phyloP scores from a whole-genome alignment of 1,140 invertebrate genomes.

The Saccostrea glomerata region DNA sequence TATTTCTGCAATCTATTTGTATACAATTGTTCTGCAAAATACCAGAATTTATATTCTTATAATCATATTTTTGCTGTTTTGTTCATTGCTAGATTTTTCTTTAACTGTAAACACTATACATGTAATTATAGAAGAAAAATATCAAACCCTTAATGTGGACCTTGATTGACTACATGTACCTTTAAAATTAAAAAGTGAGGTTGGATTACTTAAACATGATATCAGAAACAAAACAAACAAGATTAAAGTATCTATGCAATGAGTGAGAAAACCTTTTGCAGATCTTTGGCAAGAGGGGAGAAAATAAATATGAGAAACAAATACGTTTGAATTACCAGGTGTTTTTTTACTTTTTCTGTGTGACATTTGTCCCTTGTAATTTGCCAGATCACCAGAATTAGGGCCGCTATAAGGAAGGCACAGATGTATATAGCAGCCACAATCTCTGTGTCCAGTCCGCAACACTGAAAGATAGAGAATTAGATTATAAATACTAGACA shows the following conservation, averaged over 20 bases:
- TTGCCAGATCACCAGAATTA: not conserved
- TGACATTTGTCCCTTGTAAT: not conserved
- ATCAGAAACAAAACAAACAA: not conserved
- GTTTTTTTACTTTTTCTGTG: constrained; percentile 1
- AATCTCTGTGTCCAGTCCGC: constrained; percentile 10
- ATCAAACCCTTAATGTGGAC: no score
- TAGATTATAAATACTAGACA: not conserved
- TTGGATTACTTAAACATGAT: not conserved
- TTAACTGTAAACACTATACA: no score
- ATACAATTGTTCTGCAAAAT: no score
- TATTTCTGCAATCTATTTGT: no score
- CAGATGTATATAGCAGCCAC: not conserved
- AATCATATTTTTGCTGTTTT: no score
- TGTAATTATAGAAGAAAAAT: no score
- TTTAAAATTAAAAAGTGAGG: not conserved
- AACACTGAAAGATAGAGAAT: not conserved
- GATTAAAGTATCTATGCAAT: not conserved
- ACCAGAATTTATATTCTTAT: no score
- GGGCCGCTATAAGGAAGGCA: not conserved
- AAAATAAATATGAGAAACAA: not conserved
- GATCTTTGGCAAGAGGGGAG: not conserved
- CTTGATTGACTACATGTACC: no score
- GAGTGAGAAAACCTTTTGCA: not conserved
- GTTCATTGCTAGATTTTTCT: no score
- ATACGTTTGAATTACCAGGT: not conserved